Evolutionary conservation across 2,113 vertebrate genomes (phyloP), one percentile per base, ranked within the genome.

Genomic region (Alouatta palliata): DNA sequence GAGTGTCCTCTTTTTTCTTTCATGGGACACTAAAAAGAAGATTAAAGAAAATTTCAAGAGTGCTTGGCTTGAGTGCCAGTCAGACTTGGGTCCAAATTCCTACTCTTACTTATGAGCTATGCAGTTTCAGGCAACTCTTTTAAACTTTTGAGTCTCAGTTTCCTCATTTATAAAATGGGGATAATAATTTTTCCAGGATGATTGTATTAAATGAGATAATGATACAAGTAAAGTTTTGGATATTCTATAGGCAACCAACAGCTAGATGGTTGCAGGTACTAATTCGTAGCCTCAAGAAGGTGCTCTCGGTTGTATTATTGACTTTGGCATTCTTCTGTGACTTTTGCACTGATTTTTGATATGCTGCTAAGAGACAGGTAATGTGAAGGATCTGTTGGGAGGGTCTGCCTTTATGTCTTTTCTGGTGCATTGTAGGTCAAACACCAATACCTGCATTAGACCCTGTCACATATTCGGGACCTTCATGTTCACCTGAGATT

Each of bases 1-100:
- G 45, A 73, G 35, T 79, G 11, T 66, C 52, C 61, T 86, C 30
- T 91, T 88, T 91, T 83, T 88, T 80, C 71, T 70, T 92, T 32
- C 19, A 40, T 90, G 61, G 35, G 30, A 90, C 17, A 27, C 61
- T 90, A 77, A 56, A 92, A 81, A 47, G 32, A 80, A 92, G 64
- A 84, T 86, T 56, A 82, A 80, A 92, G 90, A 84, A 77, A 70
- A 83, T 87, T 37, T 95, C 71, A 66, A 35, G 43, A 90, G 52
- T 83, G 73, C 80, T 66, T 96, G 75, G 35, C 12, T 70, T 90
- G 45, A 58, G 80, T 79, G 40, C 61, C 47, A 83, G 47, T 52
- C 73, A 61, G 87, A 79, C 47, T 45, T 73, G 77, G 17, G 54
- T 80, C 77, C 79, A 80, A 52, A 94, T 95, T 80, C 70, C 30